These are phyloP conservation scores for Hypena proboscidalis DNA, from an alignment of 2,888 invertebrate genomes.

Conservation along the genomic window DNA sequence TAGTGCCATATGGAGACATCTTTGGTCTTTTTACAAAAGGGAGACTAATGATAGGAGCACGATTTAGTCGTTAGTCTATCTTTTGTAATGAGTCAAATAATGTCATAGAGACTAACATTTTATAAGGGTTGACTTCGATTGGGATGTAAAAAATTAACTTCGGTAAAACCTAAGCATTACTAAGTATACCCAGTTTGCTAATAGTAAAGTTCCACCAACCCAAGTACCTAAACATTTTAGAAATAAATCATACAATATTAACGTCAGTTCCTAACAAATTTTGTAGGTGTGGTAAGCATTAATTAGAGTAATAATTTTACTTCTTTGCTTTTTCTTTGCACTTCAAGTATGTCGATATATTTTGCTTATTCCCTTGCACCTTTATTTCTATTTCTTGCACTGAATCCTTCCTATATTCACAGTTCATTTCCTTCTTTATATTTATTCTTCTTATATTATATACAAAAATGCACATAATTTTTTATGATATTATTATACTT, in stretches of 20 bases:
- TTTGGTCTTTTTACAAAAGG: too few species aligned
- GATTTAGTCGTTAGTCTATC: too few species aligned
- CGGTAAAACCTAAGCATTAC: too few species aligned
- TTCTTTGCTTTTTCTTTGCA: background rate
- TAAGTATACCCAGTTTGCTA: too few species aligned
- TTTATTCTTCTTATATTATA: background rate
- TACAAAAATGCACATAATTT: too few species aligned
- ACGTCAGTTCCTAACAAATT: background rate
- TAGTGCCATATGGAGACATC: conserved; percentile 33
- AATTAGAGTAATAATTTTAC: conserved; percentile 4
- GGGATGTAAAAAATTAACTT: background rate
- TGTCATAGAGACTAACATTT: conserved; percentile 11
- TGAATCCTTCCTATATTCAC: background rate
- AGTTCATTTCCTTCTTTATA: conserved; percentile 1
- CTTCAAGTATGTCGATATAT: background rate
- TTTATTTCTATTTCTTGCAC: background rate
- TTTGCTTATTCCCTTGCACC: too few species aligned
- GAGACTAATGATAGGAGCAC: too few species aligned
- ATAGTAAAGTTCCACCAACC: too few species aligned
- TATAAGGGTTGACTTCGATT: background rate
- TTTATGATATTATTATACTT: too few species aligned
- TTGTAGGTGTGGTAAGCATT: background rate
- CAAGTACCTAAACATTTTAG: too few species aligned
- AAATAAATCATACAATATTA: too few species aligned
- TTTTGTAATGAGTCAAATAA: too few species aligned